Conservation (phyloP, 2,888 invertebrate species). For the Dichetophora obliterata region DNA sequence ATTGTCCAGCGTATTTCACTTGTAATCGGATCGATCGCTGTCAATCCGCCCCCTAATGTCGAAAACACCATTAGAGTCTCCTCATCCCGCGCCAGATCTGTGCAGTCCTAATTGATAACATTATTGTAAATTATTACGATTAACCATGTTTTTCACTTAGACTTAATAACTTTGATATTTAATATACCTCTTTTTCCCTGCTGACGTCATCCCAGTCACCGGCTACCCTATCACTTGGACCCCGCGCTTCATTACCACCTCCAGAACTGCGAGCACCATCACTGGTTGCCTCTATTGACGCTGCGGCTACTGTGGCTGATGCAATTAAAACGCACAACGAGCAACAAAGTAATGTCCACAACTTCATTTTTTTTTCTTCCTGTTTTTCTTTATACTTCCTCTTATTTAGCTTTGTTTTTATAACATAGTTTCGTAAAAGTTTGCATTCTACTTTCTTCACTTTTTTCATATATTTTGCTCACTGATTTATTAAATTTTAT, state of each 20-base stretch:
- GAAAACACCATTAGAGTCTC: conserved; percentile 87
- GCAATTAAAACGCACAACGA: conserved; percentile 50
- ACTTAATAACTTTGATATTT: not conserved
- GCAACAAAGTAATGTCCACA: conserved; percentile 40
- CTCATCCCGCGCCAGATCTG: conserved; percentile 79
- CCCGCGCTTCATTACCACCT: not conserved
- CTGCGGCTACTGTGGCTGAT: conserved; percentile 47
- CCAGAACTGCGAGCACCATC: not conserved
- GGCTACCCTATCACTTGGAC: not conserved
- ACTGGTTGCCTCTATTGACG: conserved; percentile 31
- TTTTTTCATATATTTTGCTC: not conserved
- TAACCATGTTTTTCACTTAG: not conserved
- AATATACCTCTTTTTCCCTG: conserved; percentile 16
- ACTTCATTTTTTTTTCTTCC: conserved; percentile 41
- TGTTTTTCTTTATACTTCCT: conserved; percentile 21
- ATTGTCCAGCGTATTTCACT: conserved; percentile 92
- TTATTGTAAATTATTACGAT: not conserved
- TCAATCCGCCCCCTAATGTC: conserved; percentile 92
- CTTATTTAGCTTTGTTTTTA: not conserved
- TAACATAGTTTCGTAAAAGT: conserved; percentile 25
- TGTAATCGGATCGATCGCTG: conserved; percentile 88
- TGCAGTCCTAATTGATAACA: conserved; percentile 68
- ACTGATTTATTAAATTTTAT: conserved; percentile 9
- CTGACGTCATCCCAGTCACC: not conserved
- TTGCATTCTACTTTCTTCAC: conserved; percentile 13